Conservation (phyloP, 2,113 vertebrate species). For the Lamprologus ornatipinnis region DNA sequence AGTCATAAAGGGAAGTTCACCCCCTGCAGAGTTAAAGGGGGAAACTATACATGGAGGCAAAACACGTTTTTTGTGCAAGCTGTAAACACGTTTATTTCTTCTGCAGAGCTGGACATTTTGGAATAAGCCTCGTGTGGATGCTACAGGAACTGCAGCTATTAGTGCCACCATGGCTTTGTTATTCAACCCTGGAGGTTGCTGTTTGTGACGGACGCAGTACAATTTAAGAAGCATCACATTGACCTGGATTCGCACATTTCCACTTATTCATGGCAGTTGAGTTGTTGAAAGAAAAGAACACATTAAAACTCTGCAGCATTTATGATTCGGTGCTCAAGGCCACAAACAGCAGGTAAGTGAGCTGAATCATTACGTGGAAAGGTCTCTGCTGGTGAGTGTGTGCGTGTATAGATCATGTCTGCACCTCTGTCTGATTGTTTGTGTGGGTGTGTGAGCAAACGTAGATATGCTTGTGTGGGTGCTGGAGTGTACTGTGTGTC, state of each 20-base stretch:
- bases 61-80: neutral
- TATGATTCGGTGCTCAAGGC: neutral
- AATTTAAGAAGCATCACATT: neutral
- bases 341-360: neutral
- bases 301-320: neutral
- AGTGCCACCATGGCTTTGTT: neutral
- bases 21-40: neutral
- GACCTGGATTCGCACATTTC: neutral
- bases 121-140: neutral
- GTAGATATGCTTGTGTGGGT: neutral
- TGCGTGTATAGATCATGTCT: neutral
- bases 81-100: neutral
- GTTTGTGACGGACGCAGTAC: neutral
- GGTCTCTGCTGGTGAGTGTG: neutral
- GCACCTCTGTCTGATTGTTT: neutral
- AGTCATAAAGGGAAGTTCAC: neutral
- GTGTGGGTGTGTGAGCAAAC: neutral
- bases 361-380: constrained; percentile 14
- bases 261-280: neutral
- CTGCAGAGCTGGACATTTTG: neutral
- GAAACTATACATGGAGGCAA: neutral
- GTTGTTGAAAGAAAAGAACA: neutral
- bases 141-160: neutral
- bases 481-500: neutral
- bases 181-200: neutral